Evolutionary conservation across 2,888 invertebrate species (phyloP), one percentile per base, ranked within the genome.

Genomic region (Mythimna impura): DNA sequence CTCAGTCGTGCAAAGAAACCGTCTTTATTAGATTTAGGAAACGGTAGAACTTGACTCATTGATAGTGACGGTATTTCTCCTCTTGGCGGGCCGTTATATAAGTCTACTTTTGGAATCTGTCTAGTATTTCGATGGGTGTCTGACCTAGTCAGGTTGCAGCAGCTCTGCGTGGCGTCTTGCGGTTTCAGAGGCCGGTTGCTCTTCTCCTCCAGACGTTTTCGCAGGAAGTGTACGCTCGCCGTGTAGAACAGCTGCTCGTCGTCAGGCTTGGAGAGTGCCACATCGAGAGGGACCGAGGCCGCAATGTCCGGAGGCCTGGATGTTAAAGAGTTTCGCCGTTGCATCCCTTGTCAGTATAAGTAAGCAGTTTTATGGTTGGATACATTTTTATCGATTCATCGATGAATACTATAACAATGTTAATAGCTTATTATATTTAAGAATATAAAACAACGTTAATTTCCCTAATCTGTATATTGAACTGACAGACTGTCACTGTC

Each of bases 151-250:
- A 94, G 80, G 73, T 91, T 89, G 83, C 90, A 93, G 82, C 92
- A 93, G 82, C 93, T 94, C 66, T 90, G 90, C 3, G 93, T 89
- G 36, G 83, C 76, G 40, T 87, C 87, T 25, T 82, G 83, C 22
- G 78, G 66, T 52, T 80, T 80, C 2, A 73, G 50, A 14, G 71
- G 71, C 52, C 66, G 79, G 68, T 81, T 76, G 20, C 86, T 83
- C 87, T 93, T 94, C 73, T 94, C 93, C 83, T 91, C 87, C n/a
- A 95, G 89, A 76, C 92, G 90, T 82, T 91, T 91, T 66, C 87
- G 90, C n/a, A 96, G 91, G 79, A 95, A 95, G 71, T 93, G 89
- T 14, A 95, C 87, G 85, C 95, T 95, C n/a, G 95, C 95, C 34
- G 92, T 90, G 74, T 92, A 95, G 79, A 95, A 94, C 55, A 92